Conservation (phyloP, 2,888 invertebrate species). For the Automeris io region DNA sequence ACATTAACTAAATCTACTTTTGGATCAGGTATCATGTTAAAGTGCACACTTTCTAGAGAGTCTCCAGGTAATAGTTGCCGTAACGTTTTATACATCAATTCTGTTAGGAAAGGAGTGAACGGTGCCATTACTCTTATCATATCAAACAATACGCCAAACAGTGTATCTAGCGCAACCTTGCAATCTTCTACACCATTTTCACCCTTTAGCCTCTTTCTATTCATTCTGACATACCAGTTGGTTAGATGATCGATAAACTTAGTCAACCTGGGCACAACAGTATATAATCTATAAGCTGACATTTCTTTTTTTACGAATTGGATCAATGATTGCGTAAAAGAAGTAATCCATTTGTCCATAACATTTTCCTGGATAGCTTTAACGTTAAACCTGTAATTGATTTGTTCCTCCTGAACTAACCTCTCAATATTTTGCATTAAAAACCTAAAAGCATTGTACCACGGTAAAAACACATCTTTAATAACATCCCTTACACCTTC, state of each 20-base stretch:
- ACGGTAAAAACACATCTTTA: conserved; percentile 98
- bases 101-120: conserved; percentile 97
- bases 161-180: conserved; percentile 88
- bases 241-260: conserved; percentile 98
- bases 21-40: conserved; percentile 90
- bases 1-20: conserved; percentile 84
- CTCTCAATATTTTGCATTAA: conserved; percentile 94
- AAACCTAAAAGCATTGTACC: conserved; percentile 96
- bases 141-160: conserved; percentile 91
- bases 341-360: conserved; percentile 98
- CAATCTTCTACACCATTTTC: conserved; percentile 90
- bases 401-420: conserved; percentile 82
- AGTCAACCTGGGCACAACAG: conserved; percentile 94
- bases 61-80: conserved; percentile 78
- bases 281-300: conserved; percentile 95
- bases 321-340: conserved; percentile 95
- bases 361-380: conserved; percentile 80
- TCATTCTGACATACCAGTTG: conserved; percentile 99
- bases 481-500: conserved; percentile 97
- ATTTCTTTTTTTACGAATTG: conserved; percentile 94
- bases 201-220: conserved; percentile 95
- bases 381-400: conserved; percentile 76
- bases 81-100: conserved; percentile 95
- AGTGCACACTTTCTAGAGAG: conserved; percentile 90
- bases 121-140: conserved; percentile 97